A percentile compares a stretch with the other conserved stretches of the same genome.
Conservation (phyloP, 2,888 invertebrate species). For the Drosophila siamana region DNA sequence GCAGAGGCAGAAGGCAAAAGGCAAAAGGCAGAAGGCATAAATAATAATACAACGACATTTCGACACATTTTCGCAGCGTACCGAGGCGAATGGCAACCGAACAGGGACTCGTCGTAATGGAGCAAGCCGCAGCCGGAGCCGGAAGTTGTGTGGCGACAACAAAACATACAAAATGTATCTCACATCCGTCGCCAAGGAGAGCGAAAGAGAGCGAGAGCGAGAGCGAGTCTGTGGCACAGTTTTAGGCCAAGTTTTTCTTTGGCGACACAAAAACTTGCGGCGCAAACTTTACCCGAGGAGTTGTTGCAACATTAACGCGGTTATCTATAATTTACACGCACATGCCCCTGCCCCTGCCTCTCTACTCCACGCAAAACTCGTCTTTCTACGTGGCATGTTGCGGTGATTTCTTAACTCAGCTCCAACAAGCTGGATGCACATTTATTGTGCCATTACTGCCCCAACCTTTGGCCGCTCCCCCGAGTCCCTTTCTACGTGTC, state of each 20-base stretch:
- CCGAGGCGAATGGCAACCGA: slow-evolving; percentile 4
- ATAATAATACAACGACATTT: slow-evolving; percentile 67
- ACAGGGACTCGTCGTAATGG: slow-evolving; percentile 14
- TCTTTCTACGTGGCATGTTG: not conserved
- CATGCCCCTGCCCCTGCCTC: slow-evolving; percentile 10
- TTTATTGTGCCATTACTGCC: slow-evolving; percentile 69
- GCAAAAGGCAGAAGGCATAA: slow-evolving; percentile 54
- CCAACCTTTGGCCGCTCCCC: slow-evolving; percentile 40
- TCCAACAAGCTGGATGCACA: slow-evolving; percentile 63
- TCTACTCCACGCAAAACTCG: not conserved
- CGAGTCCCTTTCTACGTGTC: slow-evolving; percentile 52
- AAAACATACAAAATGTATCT: slow-evolving; percentile 51
- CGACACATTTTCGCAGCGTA: slow-evolving; percentile 31
- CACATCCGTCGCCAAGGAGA: slow-evolving; percentile 52
- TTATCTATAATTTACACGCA: slow-evolving; percentile 80
- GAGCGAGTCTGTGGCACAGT: slow-evolving; percentile 49
- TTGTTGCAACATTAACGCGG: slow-evolving; percentile 77
- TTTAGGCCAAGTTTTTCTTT: slow-evolving; percentile 58
- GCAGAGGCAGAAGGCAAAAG: slow-evolving; percentile 54
- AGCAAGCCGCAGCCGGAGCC: slow-evolving; percentile 38
- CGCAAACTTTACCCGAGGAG: slow-evolving; percentile 45
- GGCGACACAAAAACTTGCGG: slow-evolving; percentile 34
- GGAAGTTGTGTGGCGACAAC: slow-evolving; percentile 55
- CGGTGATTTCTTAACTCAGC: slow-evolving; percentile 50
- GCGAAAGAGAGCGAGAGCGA: not conserved